Evolutionary conservation across 1,140 invertebrate genomes (phyloP), one percentile per base, ranked within the genome.

Genomic region (Tenebrio molitor): DNA sequence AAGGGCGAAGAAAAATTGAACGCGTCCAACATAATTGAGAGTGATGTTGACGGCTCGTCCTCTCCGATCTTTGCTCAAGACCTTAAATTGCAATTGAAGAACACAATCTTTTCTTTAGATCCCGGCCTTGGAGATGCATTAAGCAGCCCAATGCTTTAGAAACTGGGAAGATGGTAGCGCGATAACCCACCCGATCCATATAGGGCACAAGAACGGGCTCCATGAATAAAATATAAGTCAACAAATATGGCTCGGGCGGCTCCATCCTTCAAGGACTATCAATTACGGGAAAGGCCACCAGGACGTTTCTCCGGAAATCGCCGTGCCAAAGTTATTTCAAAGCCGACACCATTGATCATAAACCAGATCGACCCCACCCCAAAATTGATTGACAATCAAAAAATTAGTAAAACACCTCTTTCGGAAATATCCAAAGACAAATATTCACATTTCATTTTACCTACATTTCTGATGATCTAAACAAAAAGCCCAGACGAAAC

Each of bases 151-250:
- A 46, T 46, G 42, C 1, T 46, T 7, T 1, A 16, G 12, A 16
- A 16, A 44, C n/a, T 44, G 41, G 44, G 21, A 23, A 50, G 44
- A 53, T 53, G 10, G 19, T 10, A 29, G 50, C 23, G 23, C 23
- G 50, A 58, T 58, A 58, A 58, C 15, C 12, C 12, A 3, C 12
- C n/a, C 21, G 17, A 14, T 46, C 50, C 23, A 58, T 19, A 58
- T 58, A 58, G 23, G 50, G 23, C 21, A 58, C 6, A 29, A 58
- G 50, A 58, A 25, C 21, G 50, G n/a, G 8, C 2, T 29, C 21
- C n/a, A 58, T 58, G 50, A 58, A 58, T 58, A 19, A 58, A 58
- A 58, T 29, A 58, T 58, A 58, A 25, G 50, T 4, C 50, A 29
- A 29, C 50, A 17, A 58, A 58, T 58, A 58, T 58, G 50, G 50